A percentile compares a stretch with the other conserved stretches of the same genome.
Conservation (phyloP, 2,797 vertebrate genomes). For the Syndactyla subalaris region DNA sequence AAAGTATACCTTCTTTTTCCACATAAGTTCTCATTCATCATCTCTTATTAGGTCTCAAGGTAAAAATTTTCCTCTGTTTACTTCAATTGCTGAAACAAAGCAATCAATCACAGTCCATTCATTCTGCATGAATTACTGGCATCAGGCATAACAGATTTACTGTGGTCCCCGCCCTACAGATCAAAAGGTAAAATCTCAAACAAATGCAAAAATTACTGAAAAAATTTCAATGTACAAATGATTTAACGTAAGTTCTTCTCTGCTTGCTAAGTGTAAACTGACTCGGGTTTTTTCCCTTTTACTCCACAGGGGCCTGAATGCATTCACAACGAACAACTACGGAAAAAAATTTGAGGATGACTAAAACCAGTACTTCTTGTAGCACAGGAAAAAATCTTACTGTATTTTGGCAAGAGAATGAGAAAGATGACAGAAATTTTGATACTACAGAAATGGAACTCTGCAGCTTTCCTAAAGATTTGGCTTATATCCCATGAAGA, state of each 20-base stretch:
- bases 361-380: neutral
- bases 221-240: neutral
- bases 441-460: neutral
- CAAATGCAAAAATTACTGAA: slow-evolving; percentile 8
- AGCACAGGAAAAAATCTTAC: neutral
- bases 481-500: neutral
- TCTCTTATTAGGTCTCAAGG: slow-evolving; percentile 11
- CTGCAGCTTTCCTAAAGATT: neutral
- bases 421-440: neutral
- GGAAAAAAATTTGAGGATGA: neutral
- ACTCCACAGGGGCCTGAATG: neutral
- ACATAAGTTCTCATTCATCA: slow-evolving; percentile 13
- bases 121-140: neutral
- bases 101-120: slow-evolving; percentile 16
- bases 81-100: neutral
- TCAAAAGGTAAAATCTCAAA: neutral
- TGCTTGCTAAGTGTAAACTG: neutral
- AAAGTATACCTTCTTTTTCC: neutral
- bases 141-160: neutral
- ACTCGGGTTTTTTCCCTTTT: neutral
- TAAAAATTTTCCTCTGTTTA: slow-evolving; percentile 10
- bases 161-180: neutral
- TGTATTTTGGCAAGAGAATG: neutral
- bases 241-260: neutral
- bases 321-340: neutral